Evolutionary conservation across 2,113 vertebrate genomes (phyloP).

Genomic region (Catharus fuscescens): DNA sequence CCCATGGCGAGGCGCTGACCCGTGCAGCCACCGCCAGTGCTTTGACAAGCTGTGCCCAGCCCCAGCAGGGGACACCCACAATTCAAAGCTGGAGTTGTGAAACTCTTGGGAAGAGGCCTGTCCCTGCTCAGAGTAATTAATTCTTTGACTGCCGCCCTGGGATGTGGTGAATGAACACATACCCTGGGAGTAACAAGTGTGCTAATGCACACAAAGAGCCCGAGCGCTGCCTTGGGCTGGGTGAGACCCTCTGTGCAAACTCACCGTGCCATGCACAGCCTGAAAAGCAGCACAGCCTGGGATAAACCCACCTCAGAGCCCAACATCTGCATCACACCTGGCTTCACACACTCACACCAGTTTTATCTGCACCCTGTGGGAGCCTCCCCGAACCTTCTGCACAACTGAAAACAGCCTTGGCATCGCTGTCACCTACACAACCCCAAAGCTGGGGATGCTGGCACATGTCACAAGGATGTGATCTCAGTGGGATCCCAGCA

Average conservation of each 20-base stretch:
- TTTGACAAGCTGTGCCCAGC: constrained; percentile 68
- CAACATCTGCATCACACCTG: accelerated
- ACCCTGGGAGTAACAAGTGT: constrained; percentile 48
- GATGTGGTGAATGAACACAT: constrained; percentile 62
- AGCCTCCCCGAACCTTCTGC: background rate
- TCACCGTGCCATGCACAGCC: background rate
- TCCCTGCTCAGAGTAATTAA: constrained; percentile 75
- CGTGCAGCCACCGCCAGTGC: constrained; percentile 47
- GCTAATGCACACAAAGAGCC: constrained; percentile 11
- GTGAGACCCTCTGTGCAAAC: background rate
- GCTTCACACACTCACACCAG: accelerated
- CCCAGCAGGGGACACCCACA: constrained; percentile 59
- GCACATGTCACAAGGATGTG: background rate
- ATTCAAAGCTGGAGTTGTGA: constrained; percentile 68
- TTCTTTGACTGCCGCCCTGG: constrained; percentile 68
- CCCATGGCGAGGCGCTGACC: constrained; percentile 65
- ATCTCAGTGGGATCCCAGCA: background rate
- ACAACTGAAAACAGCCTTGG: accelerated
- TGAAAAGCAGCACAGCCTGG: background rate
- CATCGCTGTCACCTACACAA: accelerated
- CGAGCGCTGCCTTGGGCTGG: background rate
- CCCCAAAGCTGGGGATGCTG: accelerated
- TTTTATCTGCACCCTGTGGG: background rate
- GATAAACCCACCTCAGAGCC: background rate
- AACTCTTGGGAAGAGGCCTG: constrained; percentile 63